phyloP scores from a whole-genome alignment of 2,113 vertebrate species.

The Beaufortia kweichowensis region DNA sequence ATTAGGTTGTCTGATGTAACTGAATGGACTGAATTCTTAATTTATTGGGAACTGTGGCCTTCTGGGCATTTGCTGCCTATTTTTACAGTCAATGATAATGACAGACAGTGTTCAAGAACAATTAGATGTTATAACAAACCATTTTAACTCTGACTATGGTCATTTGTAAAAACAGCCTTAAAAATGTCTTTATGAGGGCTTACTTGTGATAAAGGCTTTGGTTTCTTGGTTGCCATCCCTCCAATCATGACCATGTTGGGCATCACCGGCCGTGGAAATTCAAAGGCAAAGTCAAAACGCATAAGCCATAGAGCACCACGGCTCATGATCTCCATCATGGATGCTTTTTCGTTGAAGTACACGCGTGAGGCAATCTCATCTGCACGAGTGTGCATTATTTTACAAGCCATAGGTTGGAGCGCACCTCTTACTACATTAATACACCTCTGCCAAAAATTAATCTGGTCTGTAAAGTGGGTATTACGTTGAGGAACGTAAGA shows the following conservation, averaged over 20 bases:
- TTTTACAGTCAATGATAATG: not conserved
- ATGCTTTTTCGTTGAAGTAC: slow-evolving; percentile 66
- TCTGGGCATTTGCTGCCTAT: not conserved
- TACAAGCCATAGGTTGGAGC: slow-evolving; percentile 41
- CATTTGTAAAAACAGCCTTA: not conserved
- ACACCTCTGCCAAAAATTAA: slow-evolving; percentile 66
- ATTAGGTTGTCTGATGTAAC: not conserved
- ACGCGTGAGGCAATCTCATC: slow-evolving; percentile 59
- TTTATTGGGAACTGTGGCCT: not conserved
- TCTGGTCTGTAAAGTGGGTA: slow-evolving; percentile 56
- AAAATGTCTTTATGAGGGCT: not conserved
- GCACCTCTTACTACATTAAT: slow-evolving; percentile 64
- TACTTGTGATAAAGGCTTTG: slow-evolving; percentile 62
- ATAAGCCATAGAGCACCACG: slow-evolving; percentile 70
- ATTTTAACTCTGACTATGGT: too few species aligned
- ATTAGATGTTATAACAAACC: too few species aligned
- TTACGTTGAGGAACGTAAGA: slow-evolving; percentile 65
- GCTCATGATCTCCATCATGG: slow-evolving; percentile 61
- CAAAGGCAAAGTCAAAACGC: slow-evolving; percentile 71
- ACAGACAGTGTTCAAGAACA: not conserved
- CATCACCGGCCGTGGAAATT: slow-evolving; percentile 75
- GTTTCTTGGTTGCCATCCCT: slow-evolving; percentile 57
- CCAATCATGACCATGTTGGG: slow-evolving; percentile 73
- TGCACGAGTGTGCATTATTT: slow-evolving; percentile 3
- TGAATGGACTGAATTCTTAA: too few species aligned